Base-by-base conservation (phyloP, 2,888 invertebrate species). In the Brachypalpus laphriformis region DNA sequence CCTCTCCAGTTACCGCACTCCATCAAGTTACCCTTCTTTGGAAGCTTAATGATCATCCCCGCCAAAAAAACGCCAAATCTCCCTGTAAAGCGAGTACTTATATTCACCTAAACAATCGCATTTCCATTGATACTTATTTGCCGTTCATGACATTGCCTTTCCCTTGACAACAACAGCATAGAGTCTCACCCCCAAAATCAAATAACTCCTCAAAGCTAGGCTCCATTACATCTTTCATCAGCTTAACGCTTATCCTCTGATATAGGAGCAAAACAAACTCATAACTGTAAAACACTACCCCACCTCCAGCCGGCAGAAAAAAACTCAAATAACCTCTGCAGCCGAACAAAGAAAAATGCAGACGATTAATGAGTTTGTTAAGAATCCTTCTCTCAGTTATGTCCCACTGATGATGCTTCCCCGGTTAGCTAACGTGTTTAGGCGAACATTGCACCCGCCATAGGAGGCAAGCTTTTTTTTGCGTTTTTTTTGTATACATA, bases 401-500 rank as follows among this genome's bases (percentile, higher is more conserved):
- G 54, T 34, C 22, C 18, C 42, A 40, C 37, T 66, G 51, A 66
- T 51, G 22, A 7, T 66, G 66, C 25, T 70, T 28, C 51, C 28
- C 54, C n/a, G 28, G 42, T 31, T 68, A 8, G 25, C 37, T 66
- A 28, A 66, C 66, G 54, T 82, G 61, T 82, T 82, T 82, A 82
- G 61, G 59, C 82, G 77, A 82, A 54, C 82, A 77, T 82, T 82
- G 82, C 82, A 77, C 77, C 72, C 77, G 57, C 34, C 51, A 66
- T 51, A 51, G 40, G 47, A 70, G 37, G 25, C 42, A 70, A 65
- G 63, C 45, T 59, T 11, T 14, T n/a, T 34, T 49, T 31, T 49
- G 31, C n/a, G n/a, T n/a, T 34, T 31, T 6, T 68, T 70, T 34
- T 4, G 7, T 34, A 8, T 34, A 0, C 9, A 11, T 34, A 8